phyloP scores from a whole-genome alignment of 2,797 vertebrate species.

The Benthosema pterotum region DNA sequence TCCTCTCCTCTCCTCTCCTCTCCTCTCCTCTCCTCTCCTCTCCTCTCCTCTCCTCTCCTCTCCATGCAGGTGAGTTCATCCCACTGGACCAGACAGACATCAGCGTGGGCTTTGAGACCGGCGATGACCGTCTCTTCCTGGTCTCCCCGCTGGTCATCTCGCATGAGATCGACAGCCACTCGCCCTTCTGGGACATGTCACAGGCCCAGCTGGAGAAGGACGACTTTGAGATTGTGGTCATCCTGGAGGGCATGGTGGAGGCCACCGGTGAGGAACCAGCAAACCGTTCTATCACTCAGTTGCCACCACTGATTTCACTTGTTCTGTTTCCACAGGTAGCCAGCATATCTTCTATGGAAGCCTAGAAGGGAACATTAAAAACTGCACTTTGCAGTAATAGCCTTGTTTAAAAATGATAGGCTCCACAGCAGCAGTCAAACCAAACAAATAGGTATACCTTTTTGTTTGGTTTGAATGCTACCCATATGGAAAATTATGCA shows the following conservation, averaged over 20 bases:
- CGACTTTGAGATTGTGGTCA: conserved; percentile 97
- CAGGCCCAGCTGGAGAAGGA: conserved; percentile 91
- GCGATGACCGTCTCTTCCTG: conserved; percentile 95
- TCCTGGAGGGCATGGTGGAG: conserved; percentile 98
- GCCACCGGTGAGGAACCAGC: conserved; percentile 85
- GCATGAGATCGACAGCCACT: conserved; percentile 90
- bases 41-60: background rate
- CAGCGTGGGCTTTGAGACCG: conserved; percentile 95
- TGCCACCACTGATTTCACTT: too few relatives aligned
- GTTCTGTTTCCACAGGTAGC: too few relatives aligned
- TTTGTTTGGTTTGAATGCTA: too few relatives aligned
- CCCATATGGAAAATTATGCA: too few relatives aligned
- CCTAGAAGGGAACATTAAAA: too few relatives aligned
- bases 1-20: background rate
- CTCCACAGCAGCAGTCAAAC: too few relatives aligned
- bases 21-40: background rate
- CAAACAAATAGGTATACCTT: too few relatives aligned
- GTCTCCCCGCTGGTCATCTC: conserved; percentile 96
- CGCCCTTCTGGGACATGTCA: conserved; percentile 95
- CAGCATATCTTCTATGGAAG: too few relatives aligned
- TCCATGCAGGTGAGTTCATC: conserved; percentile 89
- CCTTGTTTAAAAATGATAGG: too few relatives aligned
- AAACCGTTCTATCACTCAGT: too few relatives aligned
- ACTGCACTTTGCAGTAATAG: too few relatives aligned
- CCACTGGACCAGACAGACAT: conserved; percentile 98